These are phyloP conservation scores for Nanorana parkeri DNA, from an alignment of 2,113 vertebrate species.

Conservation along the genomic window DNA sequence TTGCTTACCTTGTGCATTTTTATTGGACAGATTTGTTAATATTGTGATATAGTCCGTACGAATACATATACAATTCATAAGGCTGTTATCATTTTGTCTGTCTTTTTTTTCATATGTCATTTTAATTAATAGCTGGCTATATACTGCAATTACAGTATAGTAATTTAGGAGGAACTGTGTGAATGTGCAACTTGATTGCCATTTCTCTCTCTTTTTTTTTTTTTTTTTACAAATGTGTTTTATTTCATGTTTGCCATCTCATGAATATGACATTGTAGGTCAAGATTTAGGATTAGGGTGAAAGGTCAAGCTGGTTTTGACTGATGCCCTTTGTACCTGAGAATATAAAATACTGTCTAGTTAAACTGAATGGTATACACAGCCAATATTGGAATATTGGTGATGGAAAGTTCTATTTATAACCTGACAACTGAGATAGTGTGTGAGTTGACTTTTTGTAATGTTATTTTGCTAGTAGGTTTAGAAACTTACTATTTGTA, in stretches of 20 bases:
- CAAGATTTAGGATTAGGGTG: conserved; percentile 36
- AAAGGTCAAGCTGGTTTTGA: conserved; percentile 55
- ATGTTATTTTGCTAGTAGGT: conserved; percentile 52
- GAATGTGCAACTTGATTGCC: conserved; percentile 15
- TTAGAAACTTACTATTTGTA: conserved; percentile 51
- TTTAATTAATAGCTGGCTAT: conserved; percentile 24
- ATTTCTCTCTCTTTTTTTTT: conserved; percentile 19
- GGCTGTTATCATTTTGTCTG: not conserved
- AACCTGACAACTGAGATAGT: conserved; percentile 52
- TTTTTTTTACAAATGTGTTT: not conserved
- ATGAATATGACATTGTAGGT: conserved; percentile 44
- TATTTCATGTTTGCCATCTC: conserved; percentile 45
- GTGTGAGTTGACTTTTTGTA: conserved; percentile 38
- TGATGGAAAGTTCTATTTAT: conserved; percentile 56
- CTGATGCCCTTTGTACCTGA: conserved; percentile 45
- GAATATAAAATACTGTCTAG: conserved; percentile 50
- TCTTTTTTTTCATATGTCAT: conserved; percentile 8
- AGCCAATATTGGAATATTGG: conserved; percentile 48
- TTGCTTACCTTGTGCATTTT: not conserved
- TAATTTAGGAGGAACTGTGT: not conserved
- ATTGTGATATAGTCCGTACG: not conserved
- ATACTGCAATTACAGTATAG: conserved; percentile 2
- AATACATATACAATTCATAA: not conserved
- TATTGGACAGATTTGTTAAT: conserved; percentile 18
- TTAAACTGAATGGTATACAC: conserved; percentile 51